Evolutionary conservation across 30 jellyfish, hydroid and myxozoan genomes (phyloP).

Genomic region (Turritopsis dohrnii): DNA sequence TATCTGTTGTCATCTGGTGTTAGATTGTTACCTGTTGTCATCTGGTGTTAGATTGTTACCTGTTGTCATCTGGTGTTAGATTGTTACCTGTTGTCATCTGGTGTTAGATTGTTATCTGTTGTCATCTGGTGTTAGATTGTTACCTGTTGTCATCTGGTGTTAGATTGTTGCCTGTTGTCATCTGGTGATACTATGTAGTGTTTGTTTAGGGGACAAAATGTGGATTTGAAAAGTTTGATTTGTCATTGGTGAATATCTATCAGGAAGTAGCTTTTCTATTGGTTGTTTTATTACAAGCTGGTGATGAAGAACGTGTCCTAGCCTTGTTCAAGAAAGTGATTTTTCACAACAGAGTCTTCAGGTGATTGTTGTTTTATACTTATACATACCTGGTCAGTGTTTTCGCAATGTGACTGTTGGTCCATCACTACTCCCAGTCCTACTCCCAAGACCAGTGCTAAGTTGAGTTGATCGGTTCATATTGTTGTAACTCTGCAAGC

Average conservation of each 20-base stretch:
- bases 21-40: too few species aligned
- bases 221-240: conserved; percentile 3
- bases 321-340: background rate
- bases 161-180: background rate
- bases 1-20: too few species aligned
- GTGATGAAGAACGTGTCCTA: background rate
- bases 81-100: too few species aligned
- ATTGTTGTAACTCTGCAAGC: too few species aligned
- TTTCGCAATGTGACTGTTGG: too few species aligned
- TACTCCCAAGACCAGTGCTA: too few species aligned
- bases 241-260: conserved; percentile 1
- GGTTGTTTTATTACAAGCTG: background rate
- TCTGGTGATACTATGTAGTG: background rate
- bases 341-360: conserved; percentile 18
- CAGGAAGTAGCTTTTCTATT: conserved; percentile 16
- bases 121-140: background rate
- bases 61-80: too few species aligned
- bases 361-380: background rate
- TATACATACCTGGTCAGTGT: too few species aligned
- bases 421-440: too few species aligned
- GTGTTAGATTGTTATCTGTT: too few species aligned
- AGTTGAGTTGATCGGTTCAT: too few species aligned
- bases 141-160: background rate
- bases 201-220: conserved; percentile 14
- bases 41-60: too few species aligned